These are phyloP conservation scores for Machimus atricapillus DNA, from an alignment of 2,888 invertebrate species.

Conservation along the genomic window DNA sequence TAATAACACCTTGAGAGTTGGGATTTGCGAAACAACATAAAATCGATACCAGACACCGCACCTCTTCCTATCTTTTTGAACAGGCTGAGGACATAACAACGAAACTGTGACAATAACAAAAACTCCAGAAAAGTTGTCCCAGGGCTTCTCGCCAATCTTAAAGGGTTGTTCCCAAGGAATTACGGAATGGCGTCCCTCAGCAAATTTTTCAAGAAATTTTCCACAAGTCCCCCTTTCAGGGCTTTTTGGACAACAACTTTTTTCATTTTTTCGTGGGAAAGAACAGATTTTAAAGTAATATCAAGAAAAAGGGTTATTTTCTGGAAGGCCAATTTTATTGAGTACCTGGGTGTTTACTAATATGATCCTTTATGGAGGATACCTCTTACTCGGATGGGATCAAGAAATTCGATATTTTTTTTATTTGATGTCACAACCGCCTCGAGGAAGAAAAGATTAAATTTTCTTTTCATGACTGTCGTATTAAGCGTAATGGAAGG, in stretches of 20 bases:
- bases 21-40: background rate
- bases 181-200: background rate
- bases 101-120: background rate
- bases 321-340: background rate
- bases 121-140: background rate
- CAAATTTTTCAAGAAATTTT: background rate
- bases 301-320: no score
- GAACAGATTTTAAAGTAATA: background rate
- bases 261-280: background rate
- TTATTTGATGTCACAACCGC: background rate
- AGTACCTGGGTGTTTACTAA: background rate
- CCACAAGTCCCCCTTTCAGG: background rate
- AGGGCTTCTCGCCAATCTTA: background rate
- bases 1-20: background rate
- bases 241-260: background rate
- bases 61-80: background rate
- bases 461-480: background rate
- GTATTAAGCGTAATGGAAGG: background rate
- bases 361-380: background rate
- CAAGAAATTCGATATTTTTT: background rate
- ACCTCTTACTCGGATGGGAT: background rate
- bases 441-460: background rate
- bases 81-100: background rate
- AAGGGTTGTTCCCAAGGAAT: background rate
- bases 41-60: background rate